Evolutionary conservation across 1,140 invertebrate genomes (phyloP).

Genomic region (Scaptodrosophila lebanonensis): DNA sequence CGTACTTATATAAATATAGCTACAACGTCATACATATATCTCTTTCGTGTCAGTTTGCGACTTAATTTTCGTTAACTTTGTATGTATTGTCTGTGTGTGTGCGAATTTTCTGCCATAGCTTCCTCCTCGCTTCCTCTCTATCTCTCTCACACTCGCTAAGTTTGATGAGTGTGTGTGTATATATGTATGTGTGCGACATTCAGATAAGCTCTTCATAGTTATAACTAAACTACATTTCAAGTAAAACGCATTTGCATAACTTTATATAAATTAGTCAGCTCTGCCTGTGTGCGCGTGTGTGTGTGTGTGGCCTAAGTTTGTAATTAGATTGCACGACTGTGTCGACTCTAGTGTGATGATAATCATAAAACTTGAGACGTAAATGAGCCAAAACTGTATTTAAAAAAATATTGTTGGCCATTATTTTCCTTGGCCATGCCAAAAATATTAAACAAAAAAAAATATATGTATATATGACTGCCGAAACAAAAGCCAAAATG

Average conservation of each 20-base stretch:
- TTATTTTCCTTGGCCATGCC: conserved; percentile 8
- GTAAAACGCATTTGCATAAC: conserved; percentile 44
- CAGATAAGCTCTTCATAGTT: no score
- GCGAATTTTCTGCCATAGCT: conserved; percentile 7
- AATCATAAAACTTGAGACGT: no score
- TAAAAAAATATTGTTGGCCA: no score
- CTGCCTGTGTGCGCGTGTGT: no score
- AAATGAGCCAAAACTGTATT: no score
- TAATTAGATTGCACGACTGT: conserved; percentile 43
- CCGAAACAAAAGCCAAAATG: conserved; percentile 57
- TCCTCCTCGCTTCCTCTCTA: no score
- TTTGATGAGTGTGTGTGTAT: conserved; percentile 18
- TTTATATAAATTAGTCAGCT: conserved; percentile 20
- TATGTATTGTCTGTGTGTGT: conserved; percentile 23
- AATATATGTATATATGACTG: conserved; percentile 2
- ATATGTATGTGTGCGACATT: no score
- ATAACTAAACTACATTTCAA: conserved; percentile 21
- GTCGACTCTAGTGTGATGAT: not conserved
- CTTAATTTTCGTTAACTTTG: conserved; percentile 31
- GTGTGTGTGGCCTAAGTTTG: conserved; percentile 14
- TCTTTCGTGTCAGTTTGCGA: conserved; percentile 24
- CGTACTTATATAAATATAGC: no score
- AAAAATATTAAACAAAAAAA: conserved; percentile 25
- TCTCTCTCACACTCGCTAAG: no score
- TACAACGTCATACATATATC: not conserved